Evolutionary conservation across 2,113 vertebrate species (phyloP).

Genomic region (Silurus asotus): DNA sequence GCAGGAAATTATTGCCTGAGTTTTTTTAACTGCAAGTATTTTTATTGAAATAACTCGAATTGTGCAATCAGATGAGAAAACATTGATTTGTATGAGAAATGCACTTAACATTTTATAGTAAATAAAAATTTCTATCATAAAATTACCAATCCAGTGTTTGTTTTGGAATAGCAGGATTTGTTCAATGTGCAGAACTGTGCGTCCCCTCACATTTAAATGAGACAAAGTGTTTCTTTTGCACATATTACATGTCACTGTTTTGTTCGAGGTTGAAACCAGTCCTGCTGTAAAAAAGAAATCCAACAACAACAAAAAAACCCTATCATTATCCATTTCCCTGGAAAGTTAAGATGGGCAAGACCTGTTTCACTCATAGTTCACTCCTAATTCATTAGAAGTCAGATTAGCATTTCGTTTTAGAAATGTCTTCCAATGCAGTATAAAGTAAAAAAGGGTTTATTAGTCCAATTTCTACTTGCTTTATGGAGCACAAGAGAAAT

Average conservation of each 20-base stretch:
- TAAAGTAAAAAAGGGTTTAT: background rate
- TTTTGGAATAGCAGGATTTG: no score
- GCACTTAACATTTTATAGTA: background rate
- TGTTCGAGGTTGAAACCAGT: background rate
- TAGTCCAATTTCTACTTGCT: background rate
- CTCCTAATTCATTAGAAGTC: background rate
- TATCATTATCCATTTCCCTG: background rate
- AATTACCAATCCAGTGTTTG: no score
- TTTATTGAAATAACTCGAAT: background rate
- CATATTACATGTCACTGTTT: background rate
- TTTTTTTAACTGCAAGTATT: background rate
- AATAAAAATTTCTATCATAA: background rate
- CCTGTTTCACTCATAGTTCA: background rate
- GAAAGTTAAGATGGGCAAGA: background rate
- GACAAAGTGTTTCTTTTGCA: slow-evolving; percentile 1
- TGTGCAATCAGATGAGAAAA: background rate
- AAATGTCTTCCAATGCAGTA: background rate
- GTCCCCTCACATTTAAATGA: background rate
- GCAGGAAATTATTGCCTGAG: no score
- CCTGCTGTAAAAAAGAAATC: background rate
- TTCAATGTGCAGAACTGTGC: background rate
- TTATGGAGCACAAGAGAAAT: background rate
- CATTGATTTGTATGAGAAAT: background rate
- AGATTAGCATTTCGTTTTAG: background rate
- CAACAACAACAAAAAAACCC: background rate